Conservation (phyloP, 1,140 invertebrate genomes). For the Patella vulgata region DNA sequence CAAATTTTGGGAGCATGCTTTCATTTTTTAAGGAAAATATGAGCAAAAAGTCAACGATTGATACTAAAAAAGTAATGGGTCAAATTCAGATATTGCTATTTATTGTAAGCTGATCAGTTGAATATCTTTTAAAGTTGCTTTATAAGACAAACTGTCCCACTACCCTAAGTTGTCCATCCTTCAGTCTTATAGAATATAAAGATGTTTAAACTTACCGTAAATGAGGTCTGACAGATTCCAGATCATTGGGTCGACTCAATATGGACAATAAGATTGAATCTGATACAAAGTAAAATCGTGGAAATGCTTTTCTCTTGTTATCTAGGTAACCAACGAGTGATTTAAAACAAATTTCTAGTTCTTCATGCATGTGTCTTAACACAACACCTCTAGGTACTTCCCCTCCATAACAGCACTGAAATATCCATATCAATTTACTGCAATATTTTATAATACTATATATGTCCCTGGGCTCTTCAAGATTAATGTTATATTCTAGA, state of each 20-base stretch:
- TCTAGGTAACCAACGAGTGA: conserved; percentile 64
- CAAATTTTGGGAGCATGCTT: too few species aligned
- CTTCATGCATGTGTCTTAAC: conserved; percentile 64
- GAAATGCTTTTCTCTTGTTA: conserved; percentile 63
- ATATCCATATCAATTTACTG: conserved; percentile 17
- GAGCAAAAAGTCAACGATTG: too few species aligned
- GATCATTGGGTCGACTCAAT: conserved; percentile 60
- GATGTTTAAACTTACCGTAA: conserved; percentile 61
- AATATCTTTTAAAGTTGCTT: too few species aligned
- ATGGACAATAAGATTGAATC: conserved; percentile 63
- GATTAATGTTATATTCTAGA: neutral
- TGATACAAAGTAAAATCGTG: conserved; percentile 64
- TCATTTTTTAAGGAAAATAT: too few species aligned
- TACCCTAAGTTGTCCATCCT: too few species aligned
- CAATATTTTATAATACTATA: neutral
- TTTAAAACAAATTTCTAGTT: conserved; percentile 67
- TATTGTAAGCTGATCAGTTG: too few species aligned
- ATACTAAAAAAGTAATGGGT: too few species aligned
- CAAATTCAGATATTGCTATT: too few species aligned
- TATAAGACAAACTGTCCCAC: too few species aligned
- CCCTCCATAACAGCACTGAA: conserved; percentile 64
- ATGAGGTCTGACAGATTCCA: conserved; percentile 62
- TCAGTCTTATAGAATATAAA: too few species aligned
- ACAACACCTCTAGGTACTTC: conserved; percentile 63
- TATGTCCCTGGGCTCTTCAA: neutral